Conservation (phyloP, 2,797 vertebrate species). For the Taeniopygia guttata region DNA sequence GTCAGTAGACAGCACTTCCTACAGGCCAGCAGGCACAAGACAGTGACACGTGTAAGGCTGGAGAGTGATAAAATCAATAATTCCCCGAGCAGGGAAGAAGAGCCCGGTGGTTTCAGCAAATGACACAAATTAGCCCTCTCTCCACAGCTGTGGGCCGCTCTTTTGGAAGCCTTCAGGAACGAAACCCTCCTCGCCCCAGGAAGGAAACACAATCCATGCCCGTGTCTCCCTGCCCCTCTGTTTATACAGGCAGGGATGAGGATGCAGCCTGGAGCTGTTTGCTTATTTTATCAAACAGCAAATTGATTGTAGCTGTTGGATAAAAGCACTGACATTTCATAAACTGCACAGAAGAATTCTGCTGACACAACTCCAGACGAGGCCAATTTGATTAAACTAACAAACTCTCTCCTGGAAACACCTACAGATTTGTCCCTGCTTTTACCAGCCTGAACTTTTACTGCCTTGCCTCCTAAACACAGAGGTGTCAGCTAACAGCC, state of each 20-base stretch:
- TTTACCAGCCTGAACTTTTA: not conserved
- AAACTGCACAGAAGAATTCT: not conserved
- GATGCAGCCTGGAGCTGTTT: not conserved
- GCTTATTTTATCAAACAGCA: conserved; percentile 40
- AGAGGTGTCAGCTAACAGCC: not conserved
- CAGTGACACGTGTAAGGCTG: conserved; percentile 47
- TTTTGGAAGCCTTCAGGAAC: conserved; percentile 15
- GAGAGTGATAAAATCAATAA: conserved; percentile 62
- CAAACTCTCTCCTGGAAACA: not conserved
- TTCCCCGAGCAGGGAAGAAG: conserved; percentile 55
- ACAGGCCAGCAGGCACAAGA: conserved; percentile 34
- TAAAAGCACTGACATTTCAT: conserved; percentile 26
- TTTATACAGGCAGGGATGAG: conserved; percentile 3
- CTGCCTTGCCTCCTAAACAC: not conserved
- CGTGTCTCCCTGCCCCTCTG: not conserved
- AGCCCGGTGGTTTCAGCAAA: conserved; percentile 55
- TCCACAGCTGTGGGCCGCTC: not conserved
- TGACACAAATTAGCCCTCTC: conserved; percentile 56
- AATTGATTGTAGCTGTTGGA: conserved; percentile 50
- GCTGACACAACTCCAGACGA: conserved; percentile 13
- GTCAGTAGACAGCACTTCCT: conserved; percentile 55
- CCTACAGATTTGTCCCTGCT: not conserved
- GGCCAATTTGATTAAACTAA: conserved; percentile 19
- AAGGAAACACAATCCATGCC: not conserved
- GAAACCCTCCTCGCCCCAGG: conserved; percentile 29